A percentile compares a stretch with the other conserved stretches of the same genome.
Evolutionary conservation across 2,888 invertebrate genomes (phyloP).

Genomic region (Bedellia somnulentella): DNA sequence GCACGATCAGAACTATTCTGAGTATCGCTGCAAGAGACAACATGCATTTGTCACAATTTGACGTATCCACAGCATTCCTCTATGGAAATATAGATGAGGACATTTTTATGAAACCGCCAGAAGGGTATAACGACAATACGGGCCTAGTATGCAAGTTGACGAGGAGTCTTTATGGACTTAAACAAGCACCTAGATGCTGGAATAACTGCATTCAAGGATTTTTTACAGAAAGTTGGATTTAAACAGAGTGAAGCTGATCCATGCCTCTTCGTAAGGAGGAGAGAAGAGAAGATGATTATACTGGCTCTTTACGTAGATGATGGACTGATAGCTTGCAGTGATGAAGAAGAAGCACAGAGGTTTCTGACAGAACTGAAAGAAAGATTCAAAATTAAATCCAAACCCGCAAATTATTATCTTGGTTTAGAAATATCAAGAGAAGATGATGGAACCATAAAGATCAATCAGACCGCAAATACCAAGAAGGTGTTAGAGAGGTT

Average conservation of each 20-base stretch:
- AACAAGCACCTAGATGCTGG: slow-evolving; percentile 4
- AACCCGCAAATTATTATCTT: no score
- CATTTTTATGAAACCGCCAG: not conserved
- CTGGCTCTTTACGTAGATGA: slow-evolving; percentile 1
- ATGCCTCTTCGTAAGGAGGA: slow-evolving; percentile 1
- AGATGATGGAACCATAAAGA: no score
- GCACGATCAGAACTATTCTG: no score
- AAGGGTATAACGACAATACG: not conserved
- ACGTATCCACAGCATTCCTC: slow-evolving; percentile 1
- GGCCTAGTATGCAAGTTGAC: slow-evolving; percentile 1
- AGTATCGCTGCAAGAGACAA: no score
- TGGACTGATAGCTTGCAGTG: no score
- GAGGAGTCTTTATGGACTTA: slow-evolving; percentile 3
- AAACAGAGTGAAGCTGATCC: slow-evolving; percentile 4
- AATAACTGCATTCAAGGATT: slow-evolving; percentile 1
- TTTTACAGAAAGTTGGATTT: not conserved
- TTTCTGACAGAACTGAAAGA: no score
- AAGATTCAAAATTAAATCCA: no score
- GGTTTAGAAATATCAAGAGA: no score
- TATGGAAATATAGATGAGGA: not conserved
- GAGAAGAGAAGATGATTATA: slow-evolving; percentile 1
- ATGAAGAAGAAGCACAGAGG: no score
- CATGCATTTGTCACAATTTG: not conserved
- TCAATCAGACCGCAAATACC: no score
- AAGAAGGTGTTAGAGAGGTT: no score